phyloP scores from a whole-genome alignment of 2,113 vertebrate species.

The Arizona elegans region DNA sequence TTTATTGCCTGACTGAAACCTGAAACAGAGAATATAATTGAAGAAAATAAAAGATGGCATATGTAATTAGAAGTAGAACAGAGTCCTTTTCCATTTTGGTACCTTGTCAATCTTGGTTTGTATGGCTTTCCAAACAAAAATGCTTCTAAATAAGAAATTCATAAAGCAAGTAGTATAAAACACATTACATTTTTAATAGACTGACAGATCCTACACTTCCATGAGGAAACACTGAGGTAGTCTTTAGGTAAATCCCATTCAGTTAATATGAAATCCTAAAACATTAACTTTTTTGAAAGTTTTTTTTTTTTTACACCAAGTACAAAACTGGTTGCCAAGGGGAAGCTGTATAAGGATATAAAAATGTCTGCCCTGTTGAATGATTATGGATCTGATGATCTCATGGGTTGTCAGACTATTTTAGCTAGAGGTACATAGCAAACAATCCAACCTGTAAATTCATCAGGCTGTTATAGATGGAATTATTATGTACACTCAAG shows the following conservation, averaged over 20 bases:
- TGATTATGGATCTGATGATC: constrained; percentile 21
- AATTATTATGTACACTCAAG: neutral
- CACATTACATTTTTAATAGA: constrained; percentile 1
- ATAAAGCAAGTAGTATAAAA: neutral
- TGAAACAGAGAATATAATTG: neutral
- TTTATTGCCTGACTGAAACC: neutral
- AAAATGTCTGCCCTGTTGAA: neutral
- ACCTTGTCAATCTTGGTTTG: neutral
- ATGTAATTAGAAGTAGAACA: constrained; percentile 13
- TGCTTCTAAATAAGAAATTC: constrained; percentile 35
- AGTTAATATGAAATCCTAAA: neutral
- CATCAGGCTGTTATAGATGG: neutral
- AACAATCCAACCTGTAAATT: neutral
- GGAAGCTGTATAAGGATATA: constrained; percentile 8
- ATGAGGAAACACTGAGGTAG: neutral
- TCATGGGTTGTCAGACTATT: neutral
- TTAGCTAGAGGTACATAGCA: neutral
- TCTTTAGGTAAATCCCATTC: neutral
- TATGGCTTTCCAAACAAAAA: neutral
- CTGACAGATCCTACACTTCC: neutral
- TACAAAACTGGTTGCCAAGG: neutral
- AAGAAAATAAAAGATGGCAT: constrained; percentile 24
- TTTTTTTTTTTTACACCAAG: neutral
- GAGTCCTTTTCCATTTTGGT: constrained; percentile 18
- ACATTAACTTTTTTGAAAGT: neutral